phyloP scores from a whole-genome alignment of 2,797 vertebrate genomes.

The Enteromius treurensis region DNA sequence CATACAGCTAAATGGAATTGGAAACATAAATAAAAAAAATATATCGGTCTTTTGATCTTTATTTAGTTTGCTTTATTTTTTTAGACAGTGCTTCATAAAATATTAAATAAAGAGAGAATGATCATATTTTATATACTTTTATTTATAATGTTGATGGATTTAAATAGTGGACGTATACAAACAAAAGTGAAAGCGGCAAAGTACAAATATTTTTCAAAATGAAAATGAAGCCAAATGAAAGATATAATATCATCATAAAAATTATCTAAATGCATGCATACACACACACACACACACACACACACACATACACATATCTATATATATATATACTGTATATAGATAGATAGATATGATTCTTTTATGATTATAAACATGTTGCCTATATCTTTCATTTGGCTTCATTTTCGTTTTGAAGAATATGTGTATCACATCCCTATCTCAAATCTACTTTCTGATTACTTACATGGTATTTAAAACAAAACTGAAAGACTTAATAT shows the following conservation, averaged over 20 bases:
- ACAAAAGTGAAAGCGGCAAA: neutral
- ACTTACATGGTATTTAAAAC: neutral
- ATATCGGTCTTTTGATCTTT: neutral
- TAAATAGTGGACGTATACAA: neutral
- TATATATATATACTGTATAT: no score
- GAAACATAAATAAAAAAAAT: neutral
- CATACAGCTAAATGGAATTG: no score
- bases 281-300: no score
- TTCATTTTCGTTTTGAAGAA: neutral
- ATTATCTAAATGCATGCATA: no score
- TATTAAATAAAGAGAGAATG: neutral
- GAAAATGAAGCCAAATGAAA: neutral
- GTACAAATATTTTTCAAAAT: neutral
- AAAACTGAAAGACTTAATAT: constrained; percentile 32
- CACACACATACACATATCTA: no score
- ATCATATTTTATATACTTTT: neutral
- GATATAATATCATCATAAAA: neutral
- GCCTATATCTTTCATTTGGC: neutral
- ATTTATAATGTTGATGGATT: neutral
- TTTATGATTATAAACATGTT: neutral
- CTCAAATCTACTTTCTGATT: no score
- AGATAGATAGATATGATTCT: no score
- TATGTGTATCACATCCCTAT: neutral
- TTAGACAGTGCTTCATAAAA: neutral
- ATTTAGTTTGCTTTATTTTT: neutral